Conservation (phyloP, 1,140 invertebrate genomes). For the Eupeodes corollae region DNA sequence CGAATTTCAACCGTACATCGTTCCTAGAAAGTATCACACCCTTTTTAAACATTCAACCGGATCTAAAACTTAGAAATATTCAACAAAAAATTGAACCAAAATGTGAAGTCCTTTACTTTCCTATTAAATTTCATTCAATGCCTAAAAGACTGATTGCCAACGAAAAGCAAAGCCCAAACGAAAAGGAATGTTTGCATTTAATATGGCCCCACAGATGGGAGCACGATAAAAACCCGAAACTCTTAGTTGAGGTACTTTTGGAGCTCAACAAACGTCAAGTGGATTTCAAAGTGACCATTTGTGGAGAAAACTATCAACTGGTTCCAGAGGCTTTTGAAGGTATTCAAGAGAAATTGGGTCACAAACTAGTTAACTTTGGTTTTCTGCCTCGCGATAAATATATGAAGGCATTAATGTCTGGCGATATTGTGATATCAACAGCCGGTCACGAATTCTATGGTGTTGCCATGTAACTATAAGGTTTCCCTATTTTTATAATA, state of each 20-base stretch:
- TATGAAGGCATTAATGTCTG: constrained; percentile 41
- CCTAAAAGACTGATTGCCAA: constrained; percentile 14
- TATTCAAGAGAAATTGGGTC: constrained; percentile 40
- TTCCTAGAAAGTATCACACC: constrained; percentile 52
- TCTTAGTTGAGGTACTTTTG: constrained; percentile 48
- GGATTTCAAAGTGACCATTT: constrained; percentile 51
- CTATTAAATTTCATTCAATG: constrained; percentile 41
- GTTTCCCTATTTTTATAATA: not conserved
- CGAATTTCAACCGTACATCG: constrained; percentile 54
- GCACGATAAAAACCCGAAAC: constrained; percentile 63
- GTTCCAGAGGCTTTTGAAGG: constrained; percentile 44
- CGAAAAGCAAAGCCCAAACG: constrained; percentile 5
- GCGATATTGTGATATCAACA: constrained; percentile 60
- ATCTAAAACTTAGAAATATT: constrained; percentile 47
- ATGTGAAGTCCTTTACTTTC: constrained; percentile 56
- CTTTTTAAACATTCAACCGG: constrained; percentile 57
- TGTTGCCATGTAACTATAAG: constrained; percentile 50
- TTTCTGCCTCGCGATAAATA: constrained; percentile 49
- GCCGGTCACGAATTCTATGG: constrained; percentile 67
- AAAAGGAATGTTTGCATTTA: constrained; percentile 44
- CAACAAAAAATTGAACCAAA: constrained; percentile 46
- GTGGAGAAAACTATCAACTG: constrained; percentile 28
- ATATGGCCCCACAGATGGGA: constrained; percentile 74
- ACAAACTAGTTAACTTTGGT: constrained; percentile 51
- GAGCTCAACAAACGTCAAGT: constrained; percentile 43